A percentile compares a stretch with the other conserved stretches of the same genome.
Evolutionary conservation across 2,113 vertebrate species (phyloP).

Genomic region (Centropus bengalensis): DNA sequence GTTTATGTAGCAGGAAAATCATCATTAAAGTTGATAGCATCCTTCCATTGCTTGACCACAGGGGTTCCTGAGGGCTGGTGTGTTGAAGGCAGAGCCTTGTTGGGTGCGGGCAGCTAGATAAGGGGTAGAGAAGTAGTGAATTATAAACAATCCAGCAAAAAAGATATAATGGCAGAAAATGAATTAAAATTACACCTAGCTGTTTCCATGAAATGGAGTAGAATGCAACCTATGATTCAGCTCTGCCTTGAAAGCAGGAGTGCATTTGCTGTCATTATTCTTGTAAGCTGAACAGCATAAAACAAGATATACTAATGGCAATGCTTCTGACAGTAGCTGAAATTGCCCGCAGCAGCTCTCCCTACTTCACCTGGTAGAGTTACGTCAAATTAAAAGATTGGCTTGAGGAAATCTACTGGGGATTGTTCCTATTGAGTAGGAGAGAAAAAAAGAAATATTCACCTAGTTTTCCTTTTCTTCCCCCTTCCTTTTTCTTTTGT

Average conservation of each 20-base stretch:
- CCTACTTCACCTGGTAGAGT: background rate
- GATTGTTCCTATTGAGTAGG: background rate
- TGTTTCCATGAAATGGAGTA: background rate
- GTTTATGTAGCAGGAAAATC: background rate
- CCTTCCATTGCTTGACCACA: background rate
- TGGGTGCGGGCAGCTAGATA: too few species aligned
- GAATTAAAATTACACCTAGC: background rate
- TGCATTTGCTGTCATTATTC: background rate
- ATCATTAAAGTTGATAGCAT: rapidly evolving
- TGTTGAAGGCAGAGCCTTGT: background rate
- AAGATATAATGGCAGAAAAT: background rate
- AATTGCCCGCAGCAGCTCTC: background rate
- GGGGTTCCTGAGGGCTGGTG: background rate
- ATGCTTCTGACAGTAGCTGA: background rate
- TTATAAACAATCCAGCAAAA: constrained; percentile 1
- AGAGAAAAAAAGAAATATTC: background rate
- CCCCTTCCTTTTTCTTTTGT: background rate
- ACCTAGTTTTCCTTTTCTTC: background rate
- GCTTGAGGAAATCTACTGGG: background rate
- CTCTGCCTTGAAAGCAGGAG: background rate
- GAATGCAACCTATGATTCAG: background rate
- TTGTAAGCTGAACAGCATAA: background rate
- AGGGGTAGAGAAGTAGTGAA: background rate
- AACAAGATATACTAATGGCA: background rate
- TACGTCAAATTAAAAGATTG: background rate